Evolutionary conservation across 2,113 vertebrate species (phyloP), one percentile per base, ranked within the genome.

Genomic region (Chitala chitala): DNA sequence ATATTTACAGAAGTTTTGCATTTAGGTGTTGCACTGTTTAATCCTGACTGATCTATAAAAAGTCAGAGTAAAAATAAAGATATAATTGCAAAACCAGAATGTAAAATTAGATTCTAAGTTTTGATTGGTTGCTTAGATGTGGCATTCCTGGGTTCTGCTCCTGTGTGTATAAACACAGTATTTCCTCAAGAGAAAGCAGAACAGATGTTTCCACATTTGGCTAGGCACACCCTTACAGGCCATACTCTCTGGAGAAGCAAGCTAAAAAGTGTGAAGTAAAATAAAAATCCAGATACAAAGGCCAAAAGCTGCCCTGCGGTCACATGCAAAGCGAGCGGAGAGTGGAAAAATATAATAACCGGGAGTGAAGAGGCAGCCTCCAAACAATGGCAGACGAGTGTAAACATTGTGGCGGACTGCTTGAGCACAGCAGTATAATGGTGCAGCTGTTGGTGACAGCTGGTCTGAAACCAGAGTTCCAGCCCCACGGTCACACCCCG

Each of bases 141-240:
- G 88, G 88, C 40, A 4, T 61, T 44, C 24, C 29, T 46, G 55
- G 26, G 6, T 86, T 69, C 75, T 74, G 73, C 79, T 68, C 75
- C 78, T 75, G 77, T 75, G 78, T 69, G 7, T 78, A 72, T 78
- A 81, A 87, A 83, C 81, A 20, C 42, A 78, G 73, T 77, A 38
- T 59, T 59, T 82, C 44, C 72, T 69, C 69, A 72, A 58, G 69
- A 81, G 78, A 50, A 82, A 84, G 69, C 74, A 78, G 82, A 87
- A 86, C 90, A 91, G 84, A 88, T 89, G 89, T 87, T 71, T 70
- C 68, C 74, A 42, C 53, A 78, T 29, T 87, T 81, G 80, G 79
- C 76, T 86, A 72, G 86, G 84, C 88, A 90, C 87, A 88, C 88
- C 87, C 89, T 77, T 73, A 77, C 80, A 78, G 84, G 84, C 86